Evolutionary conservation across 2,797 vertebrate species (phyloP).

Genomic region (Xenopus petersii): DNA sequence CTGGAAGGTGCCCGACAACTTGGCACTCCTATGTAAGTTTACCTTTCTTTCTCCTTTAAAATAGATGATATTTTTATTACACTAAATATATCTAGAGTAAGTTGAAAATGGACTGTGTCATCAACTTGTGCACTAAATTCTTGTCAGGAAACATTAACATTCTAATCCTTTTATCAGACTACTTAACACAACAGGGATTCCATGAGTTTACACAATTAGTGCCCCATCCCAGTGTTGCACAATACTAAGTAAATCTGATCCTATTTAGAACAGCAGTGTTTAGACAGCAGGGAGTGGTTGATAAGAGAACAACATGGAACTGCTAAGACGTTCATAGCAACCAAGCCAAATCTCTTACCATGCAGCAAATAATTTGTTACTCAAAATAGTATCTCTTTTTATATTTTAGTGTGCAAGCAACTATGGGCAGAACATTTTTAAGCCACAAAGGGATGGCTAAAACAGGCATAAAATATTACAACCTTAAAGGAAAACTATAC

Average conservation of each 20-base stretch:
- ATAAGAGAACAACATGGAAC: slow-evolving; percentile 78
- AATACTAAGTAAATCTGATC: slow-evolving; percentile 77
- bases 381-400: slow-evolving; percentile 56
- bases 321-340: slow-evolving; percentile 76
- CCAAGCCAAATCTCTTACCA: slow-evolving; percentile 61
- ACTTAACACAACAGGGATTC: slow-evolving; percentile 76
- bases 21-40: too few species aligned
- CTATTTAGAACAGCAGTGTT: slow-evolving; percentile 71
- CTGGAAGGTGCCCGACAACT: too few species aligned
- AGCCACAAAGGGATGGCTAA: too few species aligned
- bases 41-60: too few species aligned
- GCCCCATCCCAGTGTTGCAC: slow-evolving; percentile 63
- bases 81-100: not conserved
- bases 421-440: too few species aligned
- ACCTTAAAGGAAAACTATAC: too few species aligned
- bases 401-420: too few species aligned
- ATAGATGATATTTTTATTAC: not conserved
- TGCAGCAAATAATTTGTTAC: slow-evolving; percentile 60
- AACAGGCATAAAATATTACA: too few species aligned
- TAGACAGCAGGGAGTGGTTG: slow-evolving; percentile 74
- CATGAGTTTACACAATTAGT: slow-evolving; percentile 80
- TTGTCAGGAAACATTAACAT: slow-evolving; percentile 69
- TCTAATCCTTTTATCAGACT: slow-evolving; percentile 78
- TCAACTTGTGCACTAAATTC: slow-evolving; percentile 18
- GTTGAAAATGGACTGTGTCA: slow-evolving; percentile 1